Percentiles rank a stretch among this genome's conserved stretches.
These are phyloP conservation scores for Thunnus albacares DNA, from an alignment of 2,797 vertebrate genomes.

Conservation along the genomic window DNA sequence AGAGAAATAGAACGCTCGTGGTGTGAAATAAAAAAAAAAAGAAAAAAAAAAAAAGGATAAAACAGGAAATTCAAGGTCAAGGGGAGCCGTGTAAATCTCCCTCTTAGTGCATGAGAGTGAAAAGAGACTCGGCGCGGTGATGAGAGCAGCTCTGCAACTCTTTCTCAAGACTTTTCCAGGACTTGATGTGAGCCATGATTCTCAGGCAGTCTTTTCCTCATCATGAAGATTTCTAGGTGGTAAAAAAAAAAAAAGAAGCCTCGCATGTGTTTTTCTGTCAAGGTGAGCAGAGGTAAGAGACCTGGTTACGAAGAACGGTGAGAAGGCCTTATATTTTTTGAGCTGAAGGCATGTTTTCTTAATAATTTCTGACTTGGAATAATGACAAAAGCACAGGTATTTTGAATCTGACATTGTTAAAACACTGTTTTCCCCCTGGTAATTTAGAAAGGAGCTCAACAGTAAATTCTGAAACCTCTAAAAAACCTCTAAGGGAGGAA, in stretches of 20 bases:
- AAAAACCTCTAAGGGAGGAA: constrained; percentile 12
- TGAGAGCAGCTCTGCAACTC: constrained; percentile 61
- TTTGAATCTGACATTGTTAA: constrained; percentile 32
- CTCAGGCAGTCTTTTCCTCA: constrained; percentile 7
- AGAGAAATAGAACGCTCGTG: constrained; percentile 46
- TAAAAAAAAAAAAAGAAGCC: not conserved
- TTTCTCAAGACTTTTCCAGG: constrained; percentile 69
- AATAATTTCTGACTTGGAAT: constrained; percentile 43
- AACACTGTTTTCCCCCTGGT: not conserved
- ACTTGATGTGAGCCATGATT: constrained; percentile 49
- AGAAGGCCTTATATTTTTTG: not conserved
- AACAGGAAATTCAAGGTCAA: constrained; percentile 72
- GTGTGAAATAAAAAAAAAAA: constrained; percentile 40
- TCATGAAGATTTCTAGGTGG: not conserved
- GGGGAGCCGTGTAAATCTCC: constrained; percentile 62
- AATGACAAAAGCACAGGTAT: not conserved
- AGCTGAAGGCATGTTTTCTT: not conserved
- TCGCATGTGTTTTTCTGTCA: not conserved
- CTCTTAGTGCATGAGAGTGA: constrained; percentile 51
- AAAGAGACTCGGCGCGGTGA: constrained; percentile 36
- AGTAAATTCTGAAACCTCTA: constrained; percentile 1
- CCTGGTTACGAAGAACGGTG: not conserved
- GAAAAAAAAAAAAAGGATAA: constrained; percentile 43
- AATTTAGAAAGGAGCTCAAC: constrained; percentile 28
- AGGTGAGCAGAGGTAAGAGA: too few relatives aligned